phyloP scores from a whole-genome alignment of 2,888 invertebrate species.

The Omphaloscelis lunosa region DNA sequence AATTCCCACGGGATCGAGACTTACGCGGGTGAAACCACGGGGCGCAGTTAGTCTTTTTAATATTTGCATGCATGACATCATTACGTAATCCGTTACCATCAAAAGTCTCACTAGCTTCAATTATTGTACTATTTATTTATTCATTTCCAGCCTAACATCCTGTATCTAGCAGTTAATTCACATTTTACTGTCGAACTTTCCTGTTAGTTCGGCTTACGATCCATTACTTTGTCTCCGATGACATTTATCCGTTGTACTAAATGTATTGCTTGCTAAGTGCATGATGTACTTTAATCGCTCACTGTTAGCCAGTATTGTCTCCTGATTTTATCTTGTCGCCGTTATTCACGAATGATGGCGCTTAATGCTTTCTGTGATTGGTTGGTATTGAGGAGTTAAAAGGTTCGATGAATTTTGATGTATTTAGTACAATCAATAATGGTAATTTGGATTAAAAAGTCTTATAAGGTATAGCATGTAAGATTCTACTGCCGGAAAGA shows the following conservation, averaged over 20 bases:
- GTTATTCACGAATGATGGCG: conserved; percentile 53
- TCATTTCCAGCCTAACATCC: neutral
- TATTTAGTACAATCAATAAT: neutral
- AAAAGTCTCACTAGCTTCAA: neutral
- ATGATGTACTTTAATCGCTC: conserved; percentile 52
- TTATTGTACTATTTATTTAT: neutral
- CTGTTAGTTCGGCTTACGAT: conserved; percentile 50
- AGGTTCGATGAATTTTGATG: conserved; percentile 17
- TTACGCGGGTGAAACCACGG: too few species aligned
- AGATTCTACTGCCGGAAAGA: too few species aligned
- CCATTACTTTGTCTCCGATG: conserved; percentile 60
- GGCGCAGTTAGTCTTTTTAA: too few species aligned
- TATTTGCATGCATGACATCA: too few species aligned
- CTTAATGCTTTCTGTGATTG: conserved; percentile 43
- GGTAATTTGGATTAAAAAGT: neutral
- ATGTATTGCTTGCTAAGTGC: conserved; percentile 64
- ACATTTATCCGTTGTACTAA: conserved; percentile 66
- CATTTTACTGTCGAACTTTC: conserved; percentile 43
- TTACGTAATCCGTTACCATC: neutral
- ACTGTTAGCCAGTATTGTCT: conserved; percentile 60
- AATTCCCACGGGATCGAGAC: too few species aligned
- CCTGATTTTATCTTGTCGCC: conserved; percentile 62
- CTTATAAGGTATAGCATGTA: neutral
- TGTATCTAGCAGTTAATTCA: conserved; percentile 22
- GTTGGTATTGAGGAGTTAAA: conserved; percentile 11